phyloP scores from a whole-genome alignment of 23 tunicate genomes.

The Phallusia fumigata region DNA sequence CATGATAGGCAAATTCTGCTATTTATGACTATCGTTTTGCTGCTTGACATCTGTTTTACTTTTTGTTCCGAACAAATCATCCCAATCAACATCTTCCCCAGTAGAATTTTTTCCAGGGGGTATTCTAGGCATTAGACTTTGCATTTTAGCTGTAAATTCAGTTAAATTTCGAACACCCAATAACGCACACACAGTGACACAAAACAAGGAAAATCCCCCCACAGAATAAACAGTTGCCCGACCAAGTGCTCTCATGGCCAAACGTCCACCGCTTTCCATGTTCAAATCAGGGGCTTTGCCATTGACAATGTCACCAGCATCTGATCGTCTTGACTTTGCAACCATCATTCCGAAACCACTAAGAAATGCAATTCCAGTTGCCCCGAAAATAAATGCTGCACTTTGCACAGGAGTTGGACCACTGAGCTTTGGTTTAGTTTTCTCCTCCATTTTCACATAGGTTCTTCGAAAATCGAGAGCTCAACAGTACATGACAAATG shows the following conservation, averaged over 20 bases:
- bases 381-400: conserved; percentile 65
- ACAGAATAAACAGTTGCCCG: conserved; percentile 88
- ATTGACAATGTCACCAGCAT: conserved; percentile 33
- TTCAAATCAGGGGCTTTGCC: conserved; percentile 12
- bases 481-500: too few relatives aligned
- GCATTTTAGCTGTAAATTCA: conserved; percentile 80
- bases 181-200: conserved; percentile 71
- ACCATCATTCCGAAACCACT: conserved; percentile 89
- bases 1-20: too few relatives aligned
- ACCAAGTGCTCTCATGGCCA: conserved; percentile 81
- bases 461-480: too few relatives aligned
- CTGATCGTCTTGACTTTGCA: conserved; percentile 38
- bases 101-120: conserved; percentile 52
- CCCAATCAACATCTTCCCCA: conserved; percentile 79
- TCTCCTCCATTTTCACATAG: background rate
- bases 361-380: conserved; percentile 47
- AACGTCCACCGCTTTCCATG: conserved; percentile 66
- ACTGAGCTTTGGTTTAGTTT: background rate
- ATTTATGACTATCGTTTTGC: too few relatives aligned
- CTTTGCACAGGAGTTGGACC: conserved; percentile 41
- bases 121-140: conserved; percentile 64
- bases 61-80: conserved; percentile 67
- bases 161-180: conserved; percentile 74
- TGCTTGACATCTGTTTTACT: background rate
- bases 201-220: conserved; percentile 83